These are phyloP conservation scores for Hephaestus fuliginosus DNA, from an alignment of 2,797 vertebrate genomes.

Conservation along the genomic window DNA sequence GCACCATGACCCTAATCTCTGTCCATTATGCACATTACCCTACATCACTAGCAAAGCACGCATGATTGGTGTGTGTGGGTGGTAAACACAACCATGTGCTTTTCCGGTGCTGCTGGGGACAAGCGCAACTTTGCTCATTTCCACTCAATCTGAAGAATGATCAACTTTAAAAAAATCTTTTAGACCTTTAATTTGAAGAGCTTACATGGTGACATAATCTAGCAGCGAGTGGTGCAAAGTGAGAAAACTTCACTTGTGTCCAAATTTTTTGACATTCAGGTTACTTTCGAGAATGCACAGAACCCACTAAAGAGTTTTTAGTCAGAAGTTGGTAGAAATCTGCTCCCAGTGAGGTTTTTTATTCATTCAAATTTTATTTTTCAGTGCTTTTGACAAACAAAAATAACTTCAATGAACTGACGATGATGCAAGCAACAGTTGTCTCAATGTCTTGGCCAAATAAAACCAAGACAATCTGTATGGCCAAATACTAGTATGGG, in stretches of 20 bases:
- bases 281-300: not conserved
- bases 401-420: not conserved
- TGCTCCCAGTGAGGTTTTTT: not conserved
- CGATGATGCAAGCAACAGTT: not conserved
- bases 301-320: not conserved
- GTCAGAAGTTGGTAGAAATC: not conserved
- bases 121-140: slow-evolving; percentile 3
- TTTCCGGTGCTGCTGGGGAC: slow-evolving; percentile 7
- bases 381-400: not conserved
- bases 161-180: not conserved
- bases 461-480: not conserved
- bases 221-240: not conserved
- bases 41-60: slow-evolving; percentile 49
- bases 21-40: slow-evolving; percentile 69
- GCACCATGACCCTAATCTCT: slow-evolving; percentile 73
- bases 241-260: not conserved
- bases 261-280: not conserved
- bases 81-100: slow-evolving; percentile 67
- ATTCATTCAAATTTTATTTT: not conserved
- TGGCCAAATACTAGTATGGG: not conserved
- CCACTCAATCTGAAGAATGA: not conserved
- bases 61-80: slow-evolving; percentile 38
- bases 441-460: not conserved
- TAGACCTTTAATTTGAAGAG: not conserved
- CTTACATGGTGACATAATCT: not conserved